Percentiles rank a stretch among this genome's conserved stretches.
These are phyloP conservation scores for Drosophila murphyi DNA, from an alignment of 1,140 invertebrate genomes.

Conservation along the genomic window DNA sequence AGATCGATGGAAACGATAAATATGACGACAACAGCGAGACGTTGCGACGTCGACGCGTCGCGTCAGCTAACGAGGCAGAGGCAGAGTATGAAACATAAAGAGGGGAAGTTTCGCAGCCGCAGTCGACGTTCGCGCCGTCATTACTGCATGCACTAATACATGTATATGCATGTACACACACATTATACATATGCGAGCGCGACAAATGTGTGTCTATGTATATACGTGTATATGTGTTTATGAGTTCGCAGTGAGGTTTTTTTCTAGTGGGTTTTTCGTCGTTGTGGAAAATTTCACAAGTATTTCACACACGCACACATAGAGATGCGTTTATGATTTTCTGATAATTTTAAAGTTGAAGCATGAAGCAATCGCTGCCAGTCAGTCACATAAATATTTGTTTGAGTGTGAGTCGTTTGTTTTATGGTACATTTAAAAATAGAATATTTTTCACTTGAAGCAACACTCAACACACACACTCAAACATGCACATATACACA, in stretches of 20 bases:
- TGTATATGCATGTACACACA: conserved; percentile 15
- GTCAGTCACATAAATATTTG: conserved; percentile 26
- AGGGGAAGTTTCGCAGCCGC: conserved; percentile 73
- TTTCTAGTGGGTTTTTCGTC: conserved; percentile 62
- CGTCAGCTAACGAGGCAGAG: conserved; percentile 38
- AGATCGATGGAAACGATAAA: conserved; percentile 83
- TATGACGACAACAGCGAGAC: conserved; percentile 62
- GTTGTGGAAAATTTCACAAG: conserved; percentile 80
- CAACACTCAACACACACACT: conserved; percentile 30
- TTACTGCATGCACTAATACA: conserved; percentile 41
- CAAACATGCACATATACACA: conserved; percentile 33
- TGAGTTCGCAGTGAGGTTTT: conserved; percentile 45
- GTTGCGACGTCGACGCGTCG: conserved; percentile 57
- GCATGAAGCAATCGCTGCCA: conserved; percentile 67
- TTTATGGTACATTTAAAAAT: conserved; percentile 72
- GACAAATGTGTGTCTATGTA: conserved; percentile 8
- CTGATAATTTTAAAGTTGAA: conserved; percentile 81
- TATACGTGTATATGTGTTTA: conserved; percentile 5
- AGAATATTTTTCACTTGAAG: conserved; percentile 75
- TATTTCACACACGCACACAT: conserved; percentile 39
- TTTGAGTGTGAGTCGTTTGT: conserved; percentile 31
- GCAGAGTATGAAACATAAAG: conserved; percentile 73
- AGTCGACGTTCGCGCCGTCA: conserved; percentile 39
- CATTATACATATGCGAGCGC: conserved; percentile 14
- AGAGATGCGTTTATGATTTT: conserved; percentile 48